These are phyloP conservation scores for Amiota minor DNA, from an alignment of 2,888 invertebrate genomes.

Conservation along the genomic window DNA sequence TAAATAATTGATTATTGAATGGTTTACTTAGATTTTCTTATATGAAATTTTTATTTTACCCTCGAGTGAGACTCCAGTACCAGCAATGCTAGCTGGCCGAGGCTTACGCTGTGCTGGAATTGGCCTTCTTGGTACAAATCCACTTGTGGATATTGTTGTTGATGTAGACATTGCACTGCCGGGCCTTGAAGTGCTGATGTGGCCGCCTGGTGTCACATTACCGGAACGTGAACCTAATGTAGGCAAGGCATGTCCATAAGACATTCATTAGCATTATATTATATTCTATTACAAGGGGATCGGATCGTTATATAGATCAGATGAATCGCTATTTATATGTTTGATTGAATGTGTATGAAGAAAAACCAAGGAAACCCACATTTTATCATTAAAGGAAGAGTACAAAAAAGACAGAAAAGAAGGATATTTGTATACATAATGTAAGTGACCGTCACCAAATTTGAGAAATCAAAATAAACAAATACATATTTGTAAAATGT, in stretches of 20 bases:
- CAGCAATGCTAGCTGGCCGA: constrained; percentile 87
- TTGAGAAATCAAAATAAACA: neutral
- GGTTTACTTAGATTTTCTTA: constrained; percentile 45
- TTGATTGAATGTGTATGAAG: neutral
- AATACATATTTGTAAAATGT: neutral
- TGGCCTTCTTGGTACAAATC: constrained; percentile 78
- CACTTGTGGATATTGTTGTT: constrained; percentile 77
- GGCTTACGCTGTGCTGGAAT: constrained; percentile 79
- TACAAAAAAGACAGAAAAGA: neutral
- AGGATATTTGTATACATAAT: neutral
- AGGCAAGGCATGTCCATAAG: constrained; percentile 13
- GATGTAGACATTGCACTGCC: constrained; percentile 89
- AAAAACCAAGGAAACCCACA: neutral
- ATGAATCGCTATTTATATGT: neutral
- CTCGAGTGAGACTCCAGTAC: constrained; percentile 82
- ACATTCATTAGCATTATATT: neutral
- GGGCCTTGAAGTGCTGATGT: constrained; percentile 83
- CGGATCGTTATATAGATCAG: neutral
- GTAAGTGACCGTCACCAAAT: constrained; percentile 9
- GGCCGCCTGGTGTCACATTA: constrained; percentile 80
- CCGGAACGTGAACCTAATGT: constrained; percentile 80
- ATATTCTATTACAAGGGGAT: neutral
- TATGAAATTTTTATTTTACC: constrained; percentile 55
- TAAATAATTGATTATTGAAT: constrained; percentile 24
- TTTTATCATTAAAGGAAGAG: no score